Evolutionary conservation across 2,888 invertebrate genomes (phyloP).

Genomic region (Reticulitermes lucifugus): DNA sequence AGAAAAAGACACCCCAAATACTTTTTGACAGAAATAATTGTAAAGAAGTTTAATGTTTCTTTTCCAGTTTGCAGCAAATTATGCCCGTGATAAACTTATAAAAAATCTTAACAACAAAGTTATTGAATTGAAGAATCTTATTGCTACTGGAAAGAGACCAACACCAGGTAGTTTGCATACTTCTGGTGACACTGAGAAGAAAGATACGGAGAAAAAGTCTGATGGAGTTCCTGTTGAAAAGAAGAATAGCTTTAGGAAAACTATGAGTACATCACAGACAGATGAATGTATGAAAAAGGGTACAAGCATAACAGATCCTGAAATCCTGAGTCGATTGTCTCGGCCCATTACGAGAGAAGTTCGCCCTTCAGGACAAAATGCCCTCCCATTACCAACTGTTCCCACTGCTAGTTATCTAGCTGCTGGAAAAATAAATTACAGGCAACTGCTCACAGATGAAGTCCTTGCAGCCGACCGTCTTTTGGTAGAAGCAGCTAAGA

Average conservation of each 20-base stretch:
- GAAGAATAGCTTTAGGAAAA: constrained; percentile 76
- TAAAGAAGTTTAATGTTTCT: constrained; percentile 45
- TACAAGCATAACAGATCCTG: constrained; percentile 75
- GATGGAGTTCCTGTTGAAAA: constrained; percentile 64
- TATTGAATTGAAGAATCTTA: constrained; percentile 76
- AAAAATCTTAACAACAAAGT: constrained; percentile 83
- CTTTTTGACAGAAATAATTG: no score
- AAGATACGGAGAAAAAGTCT: constrained; percentile 61
- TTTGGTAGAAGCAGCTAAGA: constrained; percentile 85
- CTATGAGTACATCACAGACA: constrained; percentile 65
- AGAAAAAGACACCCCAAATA: no score
- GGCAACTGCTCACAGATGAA: constrained; percentile 86
- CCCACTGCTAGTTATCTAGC: constrained; percentile 74
- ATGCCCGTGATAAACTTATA: constrained; percentile 88
- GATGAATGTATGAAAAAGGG: constrained; percentile 66
- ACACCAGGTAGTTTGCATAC: not conserved
- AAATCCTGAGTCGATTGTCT: constrained; percentile 72
- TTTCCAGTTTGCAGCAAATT: constrained; percentile 86
- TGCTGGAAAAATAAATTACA: constrained; percentile 82
- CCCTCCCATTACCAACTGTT: constrained; percentile 62
- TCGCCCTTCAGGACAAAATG: constrained; percentile 64
- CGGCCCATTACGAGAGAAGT: constrained; percentile 73
- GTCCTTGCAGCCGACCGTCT: constrained; percentile 86
- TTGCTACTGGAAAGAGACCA: constrained; percentile 63
- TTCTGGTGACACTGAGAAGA: constrained; percentile 49